Conservation (phyloP, 2,113 vertebrate species). For the Forbesichthys agassizii region DNA sequence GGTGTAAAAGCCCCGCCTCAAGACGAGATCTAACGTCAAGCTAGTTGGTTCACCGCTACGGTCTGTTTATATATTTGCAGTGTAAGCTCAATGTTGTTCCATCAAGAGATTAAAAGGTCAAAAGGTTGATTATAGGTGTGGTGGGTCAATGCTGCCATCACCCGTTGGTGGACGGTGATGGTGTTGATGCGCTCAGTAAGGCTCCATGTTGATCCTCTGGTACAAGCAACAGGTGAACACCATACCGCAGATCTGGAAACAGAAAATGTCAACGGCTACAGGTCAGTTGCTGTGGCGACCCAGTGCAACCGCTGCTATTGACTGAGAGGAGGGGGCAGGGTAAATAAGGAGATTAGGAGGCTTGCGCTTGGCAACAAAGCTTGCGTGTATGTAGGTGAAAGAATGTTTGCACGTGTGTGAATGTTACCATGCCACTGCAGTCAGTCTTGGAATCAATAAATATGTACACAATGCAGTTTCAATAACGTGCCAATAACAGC, state of each 20-base stretch:
- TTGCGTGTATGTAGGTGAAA: background rate
- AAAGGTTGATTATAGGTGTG: conserved; percentile 5
- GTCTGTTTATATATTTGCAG: conserved; percentile 2
- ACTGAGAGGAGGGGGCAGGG: conserved; percentile 4
- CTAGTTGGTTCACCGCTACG: background rate
- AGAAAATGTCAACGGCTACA: conserved; percentile 41
- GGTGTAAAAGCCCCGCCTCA: background rate
- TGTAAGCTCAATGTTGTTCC: background rate
- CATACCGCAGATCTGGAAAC: conserved; percentile 83
- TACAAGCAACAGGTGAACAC: conserved; percentile 81
- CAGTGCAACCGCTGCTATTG: conserved; percentile 19
- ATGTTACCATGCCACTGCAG: background rate
- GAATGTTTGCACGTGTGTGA: background rate
- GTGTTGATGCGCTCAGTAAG: conserved; percentile 60
- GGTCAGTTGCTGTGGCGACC: conserved; percentile 13
- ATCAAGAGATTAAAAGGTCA: conserved; percentile 24
- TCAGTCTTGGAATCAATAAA: no score
- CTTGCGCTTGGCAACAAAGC: background rate
- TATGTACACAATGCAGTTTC: background rate
- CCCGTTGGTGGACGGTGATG: background rate
- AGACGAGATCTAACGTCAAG: background rate
- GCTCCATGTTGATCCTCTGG: conserved; percentile 76
- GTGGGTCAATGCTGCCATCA: conserved; percentile 19
- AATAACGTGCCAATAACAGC: background rate
- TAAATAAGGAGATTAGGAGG: conserved; percentile 26